Evolutionary conservation across 2,113 vertebrate species (phyloP).

Genomic region (Falco punctatus): DNA sequence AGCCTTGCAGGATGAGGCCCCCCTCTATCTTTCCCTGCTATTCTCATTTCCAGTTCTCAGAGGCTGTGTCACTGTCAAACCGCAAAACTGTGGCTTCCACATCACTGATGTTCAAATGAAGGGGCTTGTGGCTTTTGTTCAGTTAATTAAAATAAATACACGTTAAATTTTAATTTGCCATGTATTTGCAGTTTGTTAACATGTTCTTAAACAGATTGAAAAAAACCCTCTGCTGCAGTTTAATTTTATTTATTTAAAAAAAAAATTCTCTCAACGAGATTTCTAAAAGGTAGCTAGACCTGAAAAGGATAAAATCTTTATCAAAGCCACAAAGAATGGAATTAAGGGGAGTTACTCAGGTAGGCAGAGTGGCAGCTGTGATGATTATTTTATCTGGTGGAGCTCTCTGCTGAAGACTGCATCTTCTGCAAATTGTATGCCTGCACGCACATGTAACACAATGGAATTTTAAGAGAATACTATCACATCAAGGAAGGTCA

Average conservation of each 20-base stretch:
- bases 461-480: neutral
- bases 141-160: neutral
- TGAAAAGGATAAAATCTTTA: neutral
- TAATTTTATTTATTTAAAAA: neutral
- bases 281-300: neutral
- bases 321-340: neutral
- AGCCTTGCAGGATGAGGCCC: neutral
- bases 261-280: neutral
- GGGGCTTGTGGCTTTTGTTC: neutral
- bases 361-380: neutral
- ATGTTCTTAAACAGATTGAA: neutral
- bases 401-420: neutral
- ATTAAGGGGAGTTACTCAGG: neutral
- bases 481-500: neutral
- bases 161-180: neutral
- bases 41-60: neutral
- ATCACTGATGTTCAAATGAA: neutral
- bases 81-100: neutral
- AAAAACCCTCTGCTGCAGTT: neutral
- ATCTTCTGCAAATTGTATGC: neutral
- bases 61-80: neutral
- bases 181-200: neutral
- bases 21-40: neutral
- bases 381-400: neutral
- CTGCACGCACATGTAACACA: rapidly evolving